A percentile compares a stretch with the other conserved stretches of the same genome.
Evolutionary conservation across 2,797 vertebrate species (phyloP).

Genomic region (Valencia hispanica): DNA sequence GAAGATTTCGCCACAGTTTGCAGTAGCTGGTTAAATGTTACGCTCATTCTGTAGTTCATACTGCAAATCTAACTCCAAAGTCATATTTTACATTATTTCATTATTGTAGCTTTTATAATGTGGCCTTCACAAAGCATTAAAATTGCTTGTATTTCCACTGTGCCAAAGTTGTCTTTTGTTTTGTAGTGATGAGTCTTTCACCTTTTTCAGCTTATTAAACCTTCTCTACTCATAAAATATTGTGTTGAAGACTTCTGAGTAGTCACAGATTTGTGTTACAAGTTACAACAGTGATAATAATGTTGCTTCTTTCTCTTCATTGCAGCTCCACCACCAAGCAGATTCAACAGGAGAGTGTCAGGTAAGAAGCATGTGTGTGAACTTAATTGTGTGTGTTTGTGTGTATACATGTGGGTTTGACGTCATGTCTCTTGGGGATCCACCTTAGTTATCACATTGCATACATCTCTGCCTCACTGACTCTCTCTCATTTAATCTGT

Average conservation of each 20-base stretch:
- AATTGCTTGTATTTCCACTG: no score
- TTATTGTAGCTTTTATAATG: neutral
- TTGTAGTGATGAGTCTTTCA: neutral
- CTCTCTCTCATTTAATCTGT: conserved; percentile 31
- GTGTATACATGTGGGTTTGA: conserved; percentile 55
- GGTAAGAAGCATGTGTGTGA: conserved; percentile 79
- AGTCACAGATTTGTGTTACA: conserved; percentile 32
- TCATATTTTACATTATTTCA: neutral
- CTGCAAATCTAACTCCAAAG: neutral
- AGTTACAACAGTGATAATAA: conserved; percentile 33
- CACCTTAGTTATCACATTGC: conserved; percentile 38
- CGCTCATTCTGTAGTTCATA: neutral
- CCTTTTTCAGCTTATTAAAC: neutral
- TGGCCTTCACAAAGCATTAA: neutral
- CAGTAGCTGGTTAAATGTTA: neutral
- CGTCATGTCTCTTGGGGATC: conserved; percentile 67
- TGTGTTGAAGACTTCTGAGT: conserved; percentile 22
- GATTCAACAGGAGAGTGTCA: conserved; percentile 96
- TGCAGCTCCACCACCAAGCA: conserved; percentile 90
- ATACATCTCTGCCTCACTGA: conserved; percentile 44
- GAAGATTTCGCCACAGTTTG: neutral
- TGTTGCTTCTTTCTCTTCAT: conserved; percentile 30
- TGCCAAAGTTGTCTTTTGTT: neutral
- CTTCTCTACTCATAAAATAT: conserved; percentile 9
- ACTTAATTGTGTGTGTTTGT: conserved; percentile 15